These are phyloP conservation scores for Leptopilina myrica DNA, from an alignment of 2,888 invertebrate species.

Conservation along the genomic window DNA sequence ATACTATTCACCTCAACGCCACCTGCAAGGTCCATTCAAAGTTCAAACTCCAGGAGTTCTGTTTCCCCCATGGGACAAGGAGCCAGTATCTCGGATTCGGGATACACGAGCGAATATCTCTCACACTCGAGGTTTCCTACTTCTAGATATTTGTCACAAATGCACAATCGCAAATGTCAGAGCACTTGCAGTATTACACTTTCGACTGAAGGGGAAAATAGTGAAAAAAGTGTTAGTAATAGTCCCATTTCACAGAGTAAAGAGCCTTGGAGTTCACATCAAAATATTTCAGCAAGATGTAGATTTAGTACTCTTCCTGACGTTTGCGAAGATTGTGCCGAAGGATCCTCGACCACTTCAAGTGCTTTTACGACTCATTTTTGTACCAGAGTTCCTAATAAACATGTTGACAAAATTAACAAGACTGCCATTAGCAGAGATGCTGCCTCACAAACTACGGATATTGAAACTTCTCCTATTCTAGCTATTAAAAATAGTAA, in stretches of 20 bases:
- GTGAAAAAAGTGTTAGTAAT: conserved; percentile 10
- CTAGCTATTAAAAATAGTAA: conserved; percentile 53
- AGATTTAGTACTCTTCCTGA: conserved; percentile 74
- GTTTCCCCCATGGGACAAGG: conserved; percentile 54
- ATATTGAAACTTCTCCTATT: conserved; percentile 65
- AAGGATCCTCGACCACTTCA: conserved; percentile 55
- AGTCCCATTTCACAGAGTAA: conserved; percentile 60
- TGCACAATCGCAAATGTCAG: conserved; percentile 79
- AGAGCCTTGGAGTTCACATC: conserved; percentile 76
- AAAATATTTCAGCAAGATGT: conserved; percentile 59
- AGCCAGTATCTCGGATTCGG: conserved; percentile 75
- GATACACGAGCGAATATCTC: conserved; percentile 79
- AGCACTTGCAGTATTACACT: conserved; percentile 85
- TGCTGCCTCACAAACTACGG: conserved; percentile 78
- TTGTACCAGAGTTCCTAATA: conserved; percentile 70
- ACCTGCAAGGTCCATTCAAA: conserved; percentile 63
- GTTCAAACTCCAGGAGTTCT: conserved; percentile 62
- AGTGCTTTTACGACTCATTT: conserved; percentile 74
- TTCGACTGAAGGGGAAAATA: conserved; percentile 77
- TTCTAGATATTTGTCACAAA: conserved; percentile 68
- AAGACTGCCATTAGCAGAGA: conserved; percentile 73
- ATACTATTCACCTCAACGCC: conserved; percentile 79
- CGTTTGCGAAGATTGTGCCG: conserved; percentile 74
- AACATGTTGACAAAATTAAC: conserved; percentile 62
- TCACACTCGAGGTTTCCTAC: conserved; percentile 72